Base-by-base conservation (phyloP, 53 echinoderm and acorn worm species). In the Patiria pectinifera region DNA sequence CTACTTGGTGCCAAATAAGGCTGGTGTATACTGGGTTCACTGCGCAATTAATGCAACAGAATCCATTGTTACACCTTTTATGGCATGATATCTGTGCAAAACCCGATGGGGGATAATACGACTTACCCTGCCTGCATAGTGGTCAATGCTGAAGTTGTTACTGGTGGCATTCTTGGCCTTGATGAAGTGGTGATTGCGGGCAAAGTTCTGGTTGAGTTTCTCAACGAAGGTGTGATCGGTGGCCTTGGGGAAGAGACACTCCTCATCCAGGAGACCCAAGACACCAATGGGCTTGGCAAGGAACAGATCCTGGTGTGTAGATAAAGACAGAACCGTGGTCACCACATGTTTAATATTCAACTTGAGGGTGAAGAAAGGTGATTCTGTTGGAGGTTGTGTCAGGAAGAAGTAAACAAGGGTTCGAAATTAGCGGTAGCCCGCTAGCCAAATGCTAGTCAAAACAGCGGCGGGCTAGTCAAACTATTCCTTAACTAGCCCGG, bases 111-210 rank as follows among this genome's bases (percentile, higher is more conserved):
- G n/a, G n/a, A n/a, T n/a, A n/a, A 5, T 8, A 48, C 66, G 14
- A 80, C 99, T 95, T 89, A 99, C 99, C 99, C 96, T 93, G 85
- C 97, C 99, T 11, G 99, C 99, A 76, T 99, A 99, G 94, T 99
- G 99, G 92, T 99, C 97, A 63, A 99, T 96, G 84, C 96, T 96
- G 95, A 97, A 99, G 76, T 95, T 96, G 80, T 95, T 99, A 76
- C 99, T 99, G 63, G 96, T 96, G 7, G 99, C 91, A 43, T 96
- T 94, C 91, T 97, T 99, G 75, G 97, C 95, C 80, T 96, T 99
- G 95, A 99, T 94, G 94, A 96, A 99, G 87, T 97, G 96, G 86
- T 99, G 99, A 75, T 94, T 99, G 45, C 94, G 93, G 46, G 89
- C 87, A 94, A 99, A 99, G 86, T 97, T 91, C 63, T 94, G 95